A percentile compares a stretch with the other conserved stretches of the same genome.
These are phyloP conservation scores for Prinia subflava DNA, from an alignment of 2,113 vertebrate species.

Conservation along the genomic window DNA sequence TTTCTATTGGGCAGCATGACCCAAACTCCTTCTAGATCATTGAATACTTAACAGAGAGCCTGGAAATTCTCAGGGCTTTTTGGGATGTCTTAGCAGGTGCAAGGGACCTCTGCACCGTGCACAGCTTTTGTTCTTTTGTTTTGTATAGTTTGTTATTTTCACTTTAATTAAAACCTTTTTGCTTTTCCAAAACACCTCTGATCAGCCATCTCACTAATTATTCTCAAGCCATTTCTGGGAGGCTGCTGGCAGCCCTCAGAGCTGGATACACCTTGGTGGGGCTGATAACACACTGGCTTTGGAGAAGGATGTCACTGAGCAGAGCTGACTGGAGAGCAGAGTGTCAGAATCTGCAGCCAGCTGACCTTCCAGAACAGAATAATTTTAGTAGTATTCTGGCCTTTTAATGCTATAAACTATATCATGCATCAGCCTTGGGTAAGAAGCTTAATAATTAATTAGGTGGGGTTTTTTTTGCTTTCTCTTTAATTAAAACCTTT, in stretches of 20 bases:
- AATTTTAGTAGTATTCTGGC: too few species aligned
- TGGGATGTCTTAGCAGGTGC: too few species aligned
- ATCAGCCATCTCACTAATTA: background rate
- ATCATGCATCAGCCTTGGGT: too few species aligned
- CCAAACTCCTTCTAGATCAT: background rate
- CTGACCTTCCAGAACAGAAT: too few species aligned
- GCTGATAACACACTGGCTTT: too few species aligned
- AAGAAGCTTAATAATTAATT: too few species aligned
- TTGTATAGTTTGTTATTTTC: background rate
- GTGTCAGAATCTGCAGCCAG: too few species aligned
- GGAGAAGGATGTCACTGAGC: too few species aligned
- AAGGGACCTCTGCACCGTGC: background rate
- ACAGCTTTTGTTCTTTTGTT: background rate
- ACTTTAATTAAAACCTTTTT: background rate
- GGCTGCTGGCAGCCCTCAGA: background rate
- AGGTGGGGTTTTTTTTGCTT: too few species aligned
- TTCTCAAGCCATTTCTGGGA: background rate
- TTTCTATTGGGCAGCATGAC: background rate
- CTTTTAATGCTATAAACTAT: too few species aligned
- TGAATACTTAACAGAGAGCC: background rate
- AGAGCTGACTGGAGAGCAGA: too few species aligned
- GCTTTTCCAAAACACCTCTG: background rate
- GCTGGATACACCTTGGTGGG: background rate
- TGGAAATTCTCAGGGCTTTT: background rate
- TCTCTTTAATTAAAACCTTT: background rate